These are phyloP conservation scores for Drosophila subobscura DNA, from an alignment of 1,140 invertebrate genomes.

Conservation along the genomic window DNA sequence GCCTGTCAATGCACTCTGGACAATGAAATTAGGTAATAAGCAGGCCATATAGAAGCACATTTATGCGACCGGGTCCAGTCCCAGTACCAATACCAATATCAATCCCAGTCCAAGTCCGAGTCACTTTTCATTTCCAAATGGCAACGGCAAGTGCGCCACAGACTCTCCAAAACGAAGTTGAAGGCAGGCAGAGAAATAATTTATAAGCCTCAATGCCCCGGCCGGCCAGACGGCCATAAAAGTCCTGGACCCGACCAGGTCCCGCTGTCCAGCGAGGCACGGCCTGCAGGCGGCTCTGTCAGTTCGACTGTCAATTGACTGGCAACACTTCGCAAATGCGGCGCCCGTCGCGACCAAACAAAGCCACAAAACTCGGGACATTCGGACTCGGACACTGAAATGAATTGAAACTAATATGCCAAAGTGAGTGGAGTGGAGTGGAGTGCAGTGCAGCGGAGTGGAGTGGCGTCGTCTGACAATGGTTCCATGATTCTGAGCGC, in stretches of 20 bases:
- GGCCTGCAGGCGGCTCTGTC: conserved; percentile 75
- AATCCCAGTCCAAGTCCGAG: conserved; percentile 48
- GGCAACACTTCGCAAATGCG: conserved; percentile 72
- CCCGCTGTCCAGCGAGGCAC: conserved; percentile 13
- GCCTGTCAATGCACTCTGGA: conserved; percentile 47
- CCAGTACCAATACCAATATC: conserved; percentile 16
- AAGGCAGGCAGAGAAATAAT: conserved; percentile 61
- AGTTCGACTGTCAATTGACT: conserved; percentile 78
- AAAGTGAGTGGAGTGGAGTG: conserved; percentile 68
- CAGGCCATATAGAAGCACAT: conserved; percentile 61
- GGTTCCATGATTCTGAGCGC: conserved; percentile 67
- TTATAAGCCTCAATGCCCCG: conserved; percentile 63
- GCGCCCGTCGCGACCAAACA: conserved; percentile 65
- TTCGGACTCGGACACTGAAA: conserved; percentile 68
- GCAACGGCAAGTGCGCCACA: conserved; percentile 75
- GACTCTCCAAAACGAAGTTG: conserved; percentile 30
- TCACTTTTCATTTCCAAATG: conserved; percentile 81
- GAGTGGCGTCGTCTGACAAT: conserved; percentile 64
- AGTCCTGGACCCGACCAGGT: conserved; percentile 57
- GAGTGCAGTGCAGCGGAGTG: conserved; percentile 36
- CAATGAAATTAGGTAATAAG: conserved; percentile 82
- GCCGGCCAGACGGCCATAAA: conserved; percentile 67
- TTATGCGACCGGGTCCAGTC: conserved; percentile 35
- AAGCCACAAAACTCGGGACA: conserved; percentile 70
- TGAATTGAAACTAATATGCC: conserved; percentile 82